Evolutionary conservation across 2,888 invertebrate species (phyloP).

Genomic region (Pomacea canaliculata): DNA sequence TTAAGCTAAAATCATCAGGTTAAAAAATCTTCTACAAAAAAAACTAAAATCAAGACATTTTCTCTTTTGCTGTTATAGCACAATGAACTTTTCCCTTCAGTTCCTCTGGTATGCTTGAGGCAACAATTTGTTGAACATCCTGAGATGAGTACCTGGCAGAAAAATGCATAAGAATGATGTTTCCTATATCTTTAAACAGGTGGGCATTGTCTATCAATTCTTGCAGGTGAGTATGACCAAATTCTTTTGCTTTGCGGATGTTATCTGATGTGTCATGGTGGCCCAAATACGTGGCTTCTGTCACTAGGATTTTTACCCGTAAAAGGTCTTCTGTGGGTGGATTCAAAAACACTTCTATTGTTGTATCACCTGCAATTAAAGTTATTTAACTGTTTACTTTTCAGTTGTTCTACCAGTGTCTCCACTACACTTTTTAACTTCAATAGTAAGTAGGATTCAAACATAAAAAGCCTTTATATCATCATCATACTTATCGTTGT

Average conservation of each 20-base stretch:
- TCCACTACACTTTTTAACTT: too few species aligned
- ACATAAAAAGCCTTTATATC: too few species aligned
- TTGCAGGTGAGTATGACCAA: slow-evolving; percentile 60
- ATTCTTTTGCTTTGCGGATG: slow-evolving; percentile 46
- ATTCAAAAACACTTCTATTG: slow-evolving; percentile 55
- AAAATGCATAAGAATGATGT: slow-evolving; percentile 60
- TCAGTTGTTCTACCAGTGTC: too few species aligned
- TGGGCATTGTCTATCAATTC: slow-evolving; percentile 54
- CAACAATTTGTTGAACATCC: slow-evolving; percentile 36
- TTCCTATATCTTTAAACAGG: slow-evolving; percentile 52
- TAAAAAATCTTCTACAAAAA: too few species aligned
- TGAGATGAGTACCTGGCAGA: slow-evolving; percentile 58
- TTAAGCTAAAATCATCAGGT: too few species aligned
- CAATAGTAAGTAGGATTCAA: too few species aligned
- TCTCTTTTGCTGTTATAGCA: slow-evolving; percentile 42
- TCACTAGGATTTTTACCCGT: slow-evolving; percentile 58
- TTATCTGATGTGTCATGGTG: slow-evolving; percentile 33
- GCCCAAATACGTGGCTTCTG: slow-evolving; percentile 63
- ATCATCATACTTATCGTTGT: too few species aligned
- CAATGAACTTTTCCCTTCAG: slow-evolving; percentile 47
- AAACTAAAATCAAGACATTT: slow-evolving; percentile 1
- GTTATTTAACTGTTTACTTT: background rate
- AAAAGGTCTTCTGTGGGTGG: slow-evolving; percentile 54
- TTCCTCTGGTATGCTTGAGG: slow-evolving; percentile 38
- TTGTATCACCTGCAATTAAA: slow-evolving; percentile 58